Percentiles rank a stretch among this genome's conserved stretches.
These are phyloP conservation scores for Hypothenemus hampei DNA, from an alignment of 1,140 invertebrate species.

Conservation along the genomic window DNA sequence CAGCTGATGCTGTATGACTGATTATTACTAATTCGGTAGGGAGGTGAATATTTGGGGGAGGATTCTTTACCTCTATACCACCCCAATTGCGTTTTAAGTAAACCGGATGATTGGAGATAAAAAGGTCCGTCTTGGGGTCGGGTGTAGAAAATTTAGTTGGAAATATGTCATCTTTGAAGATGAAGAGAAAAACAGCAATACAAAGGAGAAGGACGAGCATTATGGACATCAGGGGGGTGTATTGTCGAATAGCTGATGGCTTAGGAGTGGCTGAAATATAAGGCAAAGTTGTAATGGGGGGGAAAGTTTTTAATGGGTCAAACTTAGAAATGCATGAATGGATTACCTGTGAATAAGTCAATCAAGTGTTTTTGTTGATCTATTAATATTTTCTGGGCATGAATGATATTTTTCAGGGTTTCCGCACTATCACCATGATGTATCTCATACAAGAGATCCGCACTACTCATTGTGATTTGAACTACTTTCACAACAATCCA, in stretches of 20 bases:
- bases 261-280: slow-evolving; percentile 7
- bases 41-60: not conserved
- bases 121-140: not conserved
- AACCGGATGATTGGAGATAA: slow-evolving; percentile 7
- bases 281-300: not conserved
- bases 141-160: not conserved
- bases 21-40: slow-evolving; percentile 44
- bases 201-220: not conserved
- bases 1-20: slow-evolving; percentile 45
- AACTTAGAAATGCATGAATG: not conserved
- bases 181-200: not conserved
- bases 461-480: too few relatives aligned
- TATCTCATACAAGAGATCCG: too few relatives aligned
- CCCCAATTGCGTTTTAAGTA: slow-evolving; percentile 17
- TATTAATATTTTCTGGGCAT: slow-evolving; percentile 5
- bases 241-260: not conserved
- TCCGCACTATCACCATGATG: not conserved
- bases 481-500: too few relatives aligned
- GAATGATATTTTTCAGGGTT: not conserved
- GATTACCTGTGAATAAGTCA: slow-evolving; percentile 12
- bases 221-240: not conserved
- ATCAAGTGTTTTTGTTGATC: slow-evolving; percentile 10
- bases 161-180: not conserved
- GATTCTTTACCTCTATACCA: not conserved
- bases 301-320: not conserved